phyloP scores from a whole-genome alignment of 92 coral and sea anemone species.

The Actinostola sp. region DNA sequence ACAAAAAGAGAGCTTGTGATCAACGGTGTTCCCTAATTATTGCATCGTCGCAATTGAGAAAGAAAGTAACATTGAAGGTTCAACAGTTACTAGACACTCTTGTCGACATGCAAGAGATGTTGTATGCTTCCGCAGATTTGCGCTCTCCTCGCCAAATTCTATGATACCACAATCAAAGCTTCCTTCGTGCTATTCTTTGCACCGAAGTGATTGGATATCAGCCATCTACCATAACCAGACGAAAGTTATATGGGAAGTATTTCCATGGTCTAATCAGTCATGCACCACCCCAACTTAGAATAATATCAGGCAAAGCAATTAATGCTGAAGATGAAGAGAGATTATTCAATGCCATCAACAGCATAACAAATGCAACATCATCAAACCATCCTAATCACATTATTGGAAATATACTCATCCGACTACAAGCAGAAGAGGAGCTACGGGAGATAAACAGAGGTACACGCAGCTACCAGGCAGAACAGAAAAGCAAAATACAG shows the following conservation, averaged over 20 bases:
- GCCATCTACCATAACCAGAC: constrained; percentile 22
- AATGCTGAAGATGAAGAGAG: constrained; percentile 34
- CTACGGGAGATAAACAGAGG: too few relatives aligned
- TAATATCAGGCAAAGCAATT: constrained; percentile 30
- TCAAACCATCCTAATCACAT: constrained; percentile 48
- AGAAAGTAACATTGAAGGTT: constrained; percentile 10
- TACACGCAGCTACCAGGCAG: too few relatives aligned
- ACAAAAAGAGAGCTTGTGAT: constrained; percentile 31
- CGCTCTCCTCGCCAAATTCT: constrained; percentile 45
- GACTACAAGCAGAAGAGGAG: constrained; percentile 40
- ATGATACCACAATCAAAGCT: constrained; percentile 45
- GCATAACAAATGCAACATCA: constrained; percentile 43
- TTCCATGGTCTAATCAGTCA: constrained; percentile 33
- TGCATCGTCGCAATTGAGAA: too few relatives aligned
- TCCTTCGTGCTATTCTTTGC: constrained; percentile 43
- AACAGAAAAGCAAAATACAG: too few relatives aligned
- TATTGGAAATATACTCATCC: constrained; percentile 38
- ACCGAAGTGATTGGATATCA: constrained; percentile 21
- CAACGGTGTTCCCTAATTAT: too few relatives aligned
- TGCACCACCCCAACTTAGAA: constrained; percentile 39
- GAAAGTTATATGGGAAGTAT: constrained; percentile 53
- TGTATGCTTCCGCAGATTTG: too few relatives aligned
- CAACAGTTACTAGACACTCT: constrained; percentile 32
- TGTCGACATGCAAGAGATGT: too few relatives aligned
- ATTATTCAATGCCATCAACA: constrained; percentile 22